Percentiles rank a stretch among this genome's conserved stretches.
Conservation (phyloP, 2,113 vertebrate genomes). For the Danionella cerebrum region DNA sequence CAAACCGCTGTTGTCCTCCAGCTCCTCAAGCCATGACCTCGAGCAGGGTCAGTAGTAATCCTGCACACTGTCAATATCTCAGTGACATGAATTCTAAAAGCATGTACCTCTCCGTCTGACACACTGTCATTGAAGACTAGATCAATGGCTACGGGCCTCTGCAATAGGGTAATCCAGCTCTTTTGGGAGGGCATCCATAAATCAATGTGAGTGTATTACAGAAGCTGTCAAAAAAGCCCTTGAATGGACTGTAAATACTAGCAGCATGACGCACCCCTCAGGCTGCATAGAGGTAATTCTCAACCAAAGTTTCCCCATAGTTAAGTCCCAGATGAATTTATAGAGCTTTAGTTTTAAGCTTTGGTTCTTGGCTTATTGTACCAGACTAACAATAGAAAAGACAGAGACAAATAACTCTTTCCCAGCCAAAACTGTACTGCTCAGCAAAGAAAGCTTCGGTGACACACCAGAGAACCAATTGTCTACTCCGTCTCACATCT, state of each 20-base stretch:
- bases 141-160: constrained; percentile 31
- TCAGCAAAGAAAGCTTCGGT: constrained; percentile 13
- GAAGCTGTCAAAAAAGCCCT: constrained; percentile 33
- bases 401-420: constrained; percentile 7
- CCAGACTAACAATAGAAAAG: not conserved
- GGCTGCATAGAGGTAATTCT: not conserved
- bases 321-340: not conserved
- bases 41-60: not conserved
- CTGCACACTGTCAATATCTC: not conserved
- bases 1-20: no score
- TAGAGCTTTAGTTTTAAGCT: not conserved
- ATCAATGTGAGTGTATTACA: constrained; percentile 39
- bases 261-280: constrained; percentile 14
- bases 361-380: not conserved
- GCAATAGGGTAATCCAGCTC: constrained; percentile 48
- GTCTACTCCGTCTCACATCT: not conserved
- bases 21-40: not conserved
- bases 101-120: constrained; percentile 21
- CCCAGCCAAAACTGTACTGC: not conserved
- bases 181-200: constrained; percentile 25
- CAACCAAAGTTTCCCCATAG: not conserved
- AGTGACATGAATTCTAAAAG: constrained; percentile 27
- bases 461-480: constrained; percentile 10
- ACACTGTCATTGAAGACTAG: constrained; percentile 14
- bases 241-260: constrained; percentile 34